A percentile compares a stretch with the other conserved stretches of the same genome.
These are phyloP conservation scores for Lycocorax pyrrhopterus DNA, from an alignment of 2,113 vertebrate genomes.

Conservation along the genomic window DNA sequence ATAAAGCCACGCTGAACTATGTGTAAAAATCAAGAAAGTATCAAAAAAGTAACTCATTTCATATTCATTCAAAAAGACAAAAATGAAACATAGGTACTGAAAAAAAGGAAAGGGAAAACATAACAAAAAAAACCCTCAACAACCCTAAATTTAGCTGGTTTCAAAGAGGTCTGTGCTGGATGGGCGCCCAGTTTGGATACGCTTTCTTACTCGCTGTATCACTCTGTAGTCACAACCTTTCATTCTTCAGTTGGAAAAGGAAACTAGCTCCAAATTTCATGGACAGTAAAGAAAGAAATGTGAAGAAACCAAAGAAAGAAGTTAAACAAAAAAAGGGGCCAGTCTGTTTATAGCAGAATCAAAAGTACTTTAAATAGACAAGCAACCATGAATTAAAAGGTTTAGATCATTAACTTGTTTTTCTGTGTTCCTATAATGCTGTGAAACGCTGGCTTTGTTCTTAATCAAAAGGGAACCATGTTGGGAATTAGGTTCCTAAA, in stretches of 20 bases:
- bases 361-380: constrained; percentile 80
- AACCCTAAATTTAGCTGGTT: constrained; percentile 30
- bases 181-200: neutral
- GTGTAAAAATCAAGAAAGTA: neutral
- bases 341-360: constrained; percentile 75
- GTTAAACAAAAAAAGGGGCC: constrained; percentile 68
- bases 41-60: neutral
- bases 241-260: constrained; percentile 57
- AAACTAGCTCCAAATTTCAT: constrained; percentile 72
- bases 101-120: neutral
- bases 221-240: constrained; percentile 59
- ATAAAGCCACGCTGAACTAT: neutral
- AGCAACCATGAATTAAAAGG: constrained; percentile 81
- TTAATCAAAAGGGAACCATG: constrained; percentile 79
- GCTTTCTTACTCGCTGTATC: constrained; percentile 52
- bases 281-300: constrained; percentile 67
- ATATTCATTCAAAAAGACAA: neutral
- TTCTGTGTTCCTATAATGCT: constrained; percentile 83
- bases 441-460: constrained; percentile 85
- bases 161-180: constrained; percentile 43
- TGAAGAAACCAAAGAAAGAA: constrained; percentile 68
- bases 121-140: neutral
- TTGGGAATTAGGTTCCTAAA: constrained; percentile 83
- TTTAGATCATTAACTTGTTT: constrained; percentile 91
- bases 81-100: neutral